Conservation (phyloP, 1,140 invertebrate genomes). For the Cotesia typhae region DNA sequence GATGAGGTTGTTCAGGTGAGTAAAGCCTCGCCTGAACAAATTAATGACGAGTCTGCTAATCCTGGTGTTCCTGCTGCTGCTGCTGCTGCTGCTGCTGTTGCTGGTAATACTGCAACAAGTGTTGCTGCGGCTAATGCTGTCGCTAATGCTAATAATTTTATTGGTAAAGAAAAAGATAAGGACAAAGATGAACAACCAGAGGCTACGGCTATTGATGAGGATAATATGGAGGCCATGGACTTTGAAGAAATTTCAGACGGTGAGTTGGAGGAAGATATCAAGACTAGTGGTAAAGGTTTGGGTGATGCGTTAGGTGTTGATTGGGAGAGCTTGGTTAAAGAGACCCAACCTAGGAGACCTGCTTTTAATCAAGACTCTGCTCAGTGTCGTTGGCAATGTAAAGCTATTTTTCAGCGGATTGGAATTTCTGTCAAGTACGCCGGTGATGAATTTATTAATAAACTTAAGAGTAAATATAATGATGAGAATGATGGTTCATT, state of each 20-base stretch:
- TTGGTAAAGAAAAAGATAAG: constrained; percentile 53
- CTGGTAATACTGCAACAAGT: no score
- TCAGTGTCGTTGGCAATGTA: constrained; percentile 79
- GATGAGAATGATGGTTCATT: constrained; percentile 54
- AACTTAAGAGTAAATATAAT: constrained; percentile 68
- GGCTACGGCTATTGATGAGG: constrained; percentile 68
- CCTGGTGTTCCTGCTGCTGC: no score
- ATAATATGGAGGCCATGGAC: constrained; percentile 79
- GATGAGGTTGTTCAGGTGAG: constrained; percentile 42
- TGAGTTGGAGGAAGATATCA: constrained; percentile 81
- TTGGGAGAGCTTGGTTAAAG: constrained; percentile 87
- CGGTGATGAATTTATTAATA: constrained; percentile 71
- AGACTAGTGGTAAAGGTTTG: constrained; percentile 73
- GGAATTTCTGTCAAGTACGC: constrained; percentile 78
- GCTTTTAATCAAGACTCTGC: constrained; percentile 65
- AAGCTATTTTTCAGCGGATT: constrained; percentile 75
- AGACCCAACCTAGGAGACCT: constrained; percentile 70
- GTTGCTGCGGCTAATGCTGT: no score
- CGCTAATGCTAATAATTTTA: constrained; percentile 31
- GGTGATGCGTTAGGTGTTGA: constrained; percentile 91
- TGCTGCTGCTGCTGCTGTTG: no score
- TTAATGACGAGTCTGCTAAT: constrained; percentile 15
- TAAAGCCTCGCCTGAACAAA: constrained; percentile 37
- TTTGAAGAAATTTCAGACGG: constrained; percentile 92
- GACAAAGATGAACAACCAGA: constrained; percentile 33